Evolutionary conservation across 2,797 vertebrate species (phyloP), one percentile per base, ranked within the genome.

Genomic region (Artibeus jamaicensis): DNA sequence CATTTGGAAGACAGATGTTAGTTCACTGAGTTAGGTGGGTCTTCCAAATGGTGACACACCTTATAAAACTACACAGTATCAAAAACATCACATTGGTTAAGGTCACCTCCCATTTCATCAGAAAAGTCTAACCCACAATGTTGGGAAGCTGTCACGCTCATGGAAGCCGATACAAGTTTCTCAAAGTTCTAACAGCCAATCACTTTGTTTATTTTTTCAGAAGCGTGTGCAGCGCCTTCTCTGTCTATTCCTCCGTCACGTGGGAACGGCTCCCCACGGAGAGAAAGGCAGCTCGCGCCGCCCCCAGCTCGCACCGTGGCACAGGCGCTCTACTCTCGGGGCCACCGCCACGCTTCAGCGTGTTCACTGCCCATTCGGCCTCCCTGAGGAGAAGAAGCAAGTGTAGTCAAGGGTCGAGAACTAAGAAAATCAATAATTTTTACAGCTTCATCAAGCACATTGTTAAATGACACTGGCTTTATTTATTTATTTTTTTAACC

Each of bases 301-400:
- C 32, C n/a, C 7, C 32, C 29, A 1, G 18, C n/a, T 2, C 10
- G 0, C 42, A n/a, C 14, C 6, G 0, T n/a, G 0, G 0, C 26
- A 21, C 6, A 2, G 4, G 22, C 32, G 10, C 6, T 34, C 24
- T n/a, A 34, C 29, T 68, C 48, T 67, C 77, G 7, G 67, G 68
- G 5, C 11, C 73, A 39, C 32, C 22, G 0, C 50, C 24, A 5
- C 34, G 8, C 32, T 16, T 32, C 21, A 1, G 19, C 19, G 10
- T 37, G 24, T 9, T 4, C 34, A 9, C 29, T 21, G 39, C 6
- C 19, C 7, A 0, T 53, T 16, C 32, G 32, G n/a, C 65, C 62
- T 55, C 15, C n/a, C 11, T 1, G n/a, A 73, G 67, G 7, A 37
- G 39, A 18, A 46, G 26, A 77, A 70, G 42, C 9, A 26, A 0